Base-by-base conservation (phyloP, 1,140 invertebrate species). In the Teleopsis dalmanni region DNA sequence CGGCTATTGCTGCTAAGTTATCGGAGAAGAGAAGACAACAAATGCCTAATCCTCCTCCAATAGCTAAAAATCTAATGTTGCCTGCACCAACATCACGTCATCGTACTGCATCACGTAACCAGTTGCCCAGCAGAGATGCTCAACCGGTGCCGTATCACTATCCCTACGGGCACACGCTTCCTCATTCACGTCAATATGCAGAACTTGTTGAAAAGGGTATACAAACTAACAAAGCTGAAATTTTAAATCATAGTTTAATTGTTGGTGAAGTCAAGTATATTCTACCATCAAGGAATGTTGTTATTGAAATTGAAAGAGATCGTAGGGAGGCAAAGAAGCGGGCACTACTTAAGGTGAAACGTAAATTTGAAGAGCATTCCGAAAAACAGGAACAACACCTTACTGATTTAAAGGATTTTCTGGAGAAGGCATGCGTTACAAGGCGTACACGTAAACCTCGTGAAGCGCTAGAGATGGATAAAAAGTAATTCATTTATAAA, bases 201-300 rank as follows among this genome's bases (percentile, higher is more conserved):
- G 26, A 19, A 10, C 22, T 47, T 13, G 11, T 48, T 9, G 59
- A 64, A 22, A 50, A 33, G 3, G 57, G 53, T n/a, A 51, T 62
- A n/a, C 64, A 67, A 35, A 67, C 60, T 2, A 59, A 67, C 47
- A 61, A 67, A 27, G 43, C 48, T 3, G 64, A 66, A 43, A 66
- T 64, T 22, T 44, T 60, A 0, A 57, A 64, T 44, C 63, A 52
- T 14, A 50, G 53, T 13, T 26, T 63, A 13, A 46, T 66, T 7
- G 41, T 57, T 16, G 64, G 63, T 7, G 56, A 56, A 14, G 43
- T 57, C 3, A 66, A 54, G 25, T 38, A 60, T 7, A 7, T 67
- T 11, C 16, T 47, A 9, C 59, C 63, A 1, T 66, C 63, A 0
- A 25, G 21, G 11, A 11, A 45, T 0, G 16, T 65, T n/a, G 21